Percentiles rank a stretch among this genome's conserved stretches.
Evolutionary conservation across 2,113 vertebrate genomes (phyloP).

Genomic region (Gnathonemus longibarbis): DNA sequence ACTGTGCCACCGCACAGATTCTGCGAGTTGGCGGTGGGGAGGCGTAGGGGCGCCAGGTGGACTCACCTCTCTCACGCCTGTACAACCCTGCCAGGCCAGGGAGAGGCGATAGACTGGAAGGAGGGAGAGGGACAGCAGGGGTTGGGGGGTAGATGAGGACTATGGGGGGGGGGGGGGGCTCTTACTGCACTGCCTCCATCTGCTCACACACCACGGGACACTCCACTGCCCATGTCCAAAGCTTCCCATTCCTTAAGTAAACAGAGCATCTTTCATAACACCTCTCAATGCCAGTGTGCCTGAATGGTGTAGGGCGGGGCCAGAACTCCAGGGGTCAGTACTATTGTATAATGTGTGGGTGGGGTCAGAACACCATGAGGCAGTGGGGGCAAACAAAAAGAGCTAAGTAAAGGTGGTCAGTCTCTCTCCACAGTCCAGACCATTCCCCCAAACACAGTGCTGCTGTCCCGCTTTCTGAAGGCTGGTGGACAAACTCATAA

Average conservation of each 20-base stretch:
- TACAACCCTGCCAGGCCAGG: not conserved
- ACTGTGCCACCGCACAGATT: not conserved
- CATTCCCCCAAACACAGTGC: not conserved
- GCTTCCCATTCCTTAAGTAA: too few relatives aligned
- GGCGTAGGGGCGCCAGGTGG: not conserved
- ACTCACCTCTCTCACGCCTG: not conserved
- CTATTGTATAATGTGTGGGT: not conserved
- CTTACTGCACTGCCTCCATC: not conserved
- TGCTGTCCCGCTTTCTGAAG: not conserved
- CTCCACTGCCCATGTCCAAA: not conserved
- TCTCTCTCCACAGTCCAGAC: not conserved
- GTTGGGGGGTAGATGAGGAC: not conserved
- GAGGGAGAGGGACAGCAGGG: not conserved
- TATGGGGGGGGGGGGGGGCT: not conserved
- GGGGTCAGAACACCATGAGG: not conserved
- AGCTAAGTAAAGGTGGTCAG: not conserved
- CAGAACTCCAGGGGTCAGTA: not conserved
- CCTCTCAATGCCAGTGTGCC: not conserved
- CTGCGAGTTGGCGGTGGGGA: not conserved
- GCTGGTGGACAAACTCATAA: not conserved
- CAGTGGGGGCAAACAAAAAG: not conserved
- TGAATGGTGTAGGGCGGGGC: not conserved
- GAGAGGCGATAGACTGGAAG: not conserved
- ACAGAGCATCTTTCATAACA: too few relatives aligned
- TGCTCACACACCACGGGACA: not conserved